A percentile compares a stretch with the other conserved stretches of the same genome.
Conservation (phyloP, 1,140 invertebrate genomes). For the Zelostemma sp. region DNA sequence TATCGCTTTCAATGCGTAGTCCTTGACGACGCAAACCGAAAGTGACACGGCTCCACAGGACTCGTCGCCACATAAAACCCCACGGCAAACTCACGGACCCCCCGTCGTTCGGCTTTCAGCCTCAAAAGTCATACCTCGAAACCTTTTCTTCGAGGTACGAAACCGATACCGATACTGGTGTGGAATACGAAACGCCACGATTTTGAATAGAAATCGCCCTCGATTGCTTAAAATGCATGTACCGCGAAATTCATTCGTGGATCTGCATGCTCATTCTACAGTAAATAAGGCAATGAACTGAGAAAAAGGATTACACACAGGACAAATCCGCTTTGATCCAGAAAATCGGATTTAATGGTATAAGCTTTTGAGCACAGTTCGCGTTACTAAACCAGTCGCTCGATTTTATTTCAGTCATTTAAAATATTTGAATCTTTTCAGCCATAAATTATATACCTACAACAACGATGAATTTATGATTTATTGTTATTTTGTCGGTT, state of each 20-base stretch:
- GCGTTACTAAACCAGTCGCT: neutral
- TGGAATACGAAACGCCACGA: neutral
- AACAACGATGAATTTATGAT: too few relatives aligned
- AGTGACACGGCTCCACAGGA: slow-evolving; percentile 45
- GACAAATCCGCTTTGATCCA: slow-evolving; percentile 14
- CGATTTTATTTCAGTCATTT: neutral
- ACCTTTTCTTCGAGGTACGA: slow-evolving; percentile 39
- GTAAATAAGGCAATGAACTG: slow-evolving; percentile 49
- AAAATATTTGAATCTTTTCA: neutral
- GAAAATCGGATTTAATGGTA: slow-evolving; percentile 41
- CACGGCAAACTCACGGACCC: slow-evolving; percentile 36
- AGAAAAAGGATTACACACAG: slow-evolving; percentile 32
- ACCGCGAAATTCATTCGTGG: slow-evolving; percentile 3
- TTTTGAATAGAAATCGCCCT: slow-evolving; percentile 6
- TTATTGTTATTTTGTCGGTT: too few relatives aligned
- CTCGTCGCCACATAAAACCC: slow-evolving; percentile 35
- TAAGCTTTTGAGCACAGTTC: slow-evolving; percentile 3
- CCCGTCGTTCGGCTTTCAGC: slow-evolving; percentile 53
- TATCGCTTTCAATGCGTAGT: slow-evolving; percentile 56
- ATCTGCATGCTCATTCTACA: slow-evolving; percentile 22
- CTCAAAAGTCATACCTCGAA: slow-evolving; percentile 55
- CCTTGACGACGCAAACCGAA: slow-evolving; percentile 38
- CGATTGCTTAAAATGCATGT: slow-evolving; percentile 2
- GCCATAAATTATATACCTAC: too few relatives aligned
- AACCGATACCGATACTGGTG: slow-evolving; percentile 48